These are phyloP conservation scores for Mustelus asterias DNA, from an alignment of 2,113 vertebrate species.

Conservation along the genomic window DNA sequence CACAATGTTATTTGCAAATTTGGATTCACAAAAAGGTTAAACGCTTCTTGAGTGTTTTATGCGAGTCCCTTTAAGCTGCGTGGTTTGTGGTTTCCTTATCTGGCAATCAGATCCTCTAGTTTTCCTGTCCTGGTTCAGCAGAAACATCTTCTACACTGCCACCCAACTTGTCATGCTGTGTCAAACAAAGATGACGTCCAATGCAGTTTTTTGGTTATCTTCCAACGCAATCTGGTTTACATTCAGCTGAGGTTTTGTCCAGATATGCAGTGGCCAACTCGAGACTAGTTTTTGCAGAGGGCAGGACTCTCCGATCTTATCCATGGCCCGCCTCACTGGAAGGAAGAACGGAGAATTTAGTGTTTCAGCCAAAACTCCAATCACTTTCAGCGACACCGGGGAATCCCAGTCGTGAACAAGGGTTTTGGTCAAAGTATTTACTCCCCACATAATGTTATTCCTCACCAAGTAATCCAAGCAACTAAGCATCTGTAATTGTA, in stretches of 20 bases:
- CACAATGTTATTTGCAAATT: not conserved
- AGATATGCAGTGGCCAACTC: not conserved
- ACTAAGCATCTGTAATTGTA: not conserved
- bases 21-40: not conserved
- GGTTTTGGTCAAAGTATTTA: not conserved
- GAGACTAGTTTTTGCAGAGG: not conserved
- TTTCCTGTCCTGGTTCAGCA: not conserved
- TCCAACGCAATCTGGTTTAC: not conserved
- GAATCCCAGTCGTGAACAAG: too few relatives aligned
- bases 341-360: too few relatives aligned
- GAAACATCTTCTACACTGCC: not conserved
- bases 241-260: not conserved
- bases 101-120: not conserved
- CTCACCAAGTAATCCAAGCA: not conserved
- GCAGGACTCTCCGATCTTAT: too few relatives aligned
- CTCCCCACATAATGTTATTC: not conserved
- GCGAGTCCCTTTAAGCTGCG: not conserved
- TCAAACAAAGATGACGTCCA: not conserved
- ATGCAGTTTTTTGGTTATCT: not conserved
- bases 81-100: constrained; percentile 14
- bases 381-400: too few relatives aligned
- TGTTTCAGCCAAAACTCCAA: too few relatives aligned
- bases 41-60: not conserved
- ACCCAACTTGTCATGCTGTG: not conserved
- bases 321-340: too few relatives aligned